Percentiles rank a stretch among this genome's conserved stretches.
Evolutionary conservation across 2,113 vertebrate genomes (phyloP).

Genomic region (Carassius auratus): DNA sequence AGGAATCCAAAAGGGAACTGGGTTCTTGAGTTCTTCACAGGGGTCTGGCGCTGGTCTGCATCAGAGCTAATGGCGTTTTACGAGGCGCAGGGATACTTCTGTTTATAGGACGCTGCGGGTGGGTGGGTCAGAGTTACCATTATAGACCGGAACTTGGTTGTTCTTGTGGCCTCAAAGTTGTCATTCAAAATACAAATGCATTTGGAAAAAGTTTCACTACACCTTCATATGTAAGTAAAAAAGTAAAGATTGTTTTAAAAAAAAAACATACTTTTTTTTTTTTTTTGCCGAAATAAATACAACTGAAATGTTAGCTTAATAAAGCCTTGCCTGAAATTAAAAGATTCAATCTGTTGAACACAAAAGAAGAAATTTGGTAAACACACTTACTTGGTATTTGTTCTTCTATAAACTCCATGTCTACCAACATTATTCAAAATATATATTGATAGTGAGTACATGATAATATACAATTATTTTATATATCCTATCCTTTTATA

Average conservation of each 20-base stretch:
- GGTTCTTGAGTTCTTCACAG: conserved; percentile 52
- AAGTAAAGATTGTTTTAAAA: too few relatives aligned
- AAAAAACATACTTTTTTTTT: too few relatives aligned
- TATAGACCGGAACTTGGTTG: conserved; percentile 25
- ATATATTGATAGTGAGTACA: too few relatives aligned
- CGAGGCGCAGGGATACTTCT: conserved; percentile 50
- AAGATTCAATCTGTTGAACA: not conserved
- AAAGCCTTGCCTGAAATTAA: not conserved
- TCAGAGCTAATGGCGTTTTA: conserved; percentile 51
- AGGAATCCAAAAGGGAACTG: conserved; percentile 41
- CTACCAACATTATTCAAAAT: too few relatives aligned
- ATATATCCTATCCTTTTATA: too few relatives aligned
- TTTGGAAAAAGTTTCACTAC: not conserved
- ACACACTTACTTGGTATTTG: too few relatives aligned
- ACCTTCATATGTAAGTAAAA: not conserved
- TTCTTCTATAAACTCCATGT: too few relatives aligned
- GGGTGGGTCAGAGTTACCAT: conserved; percentile 31
- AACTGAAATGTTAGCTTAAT: too few relatives aligned
- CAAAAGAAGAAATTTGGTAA: too few relatives aligned
- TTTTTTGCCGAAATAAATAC: too few relatives aligned
- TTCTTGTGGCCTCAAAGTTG: not conserved
- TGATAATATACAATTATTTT: too few relatives aligned
- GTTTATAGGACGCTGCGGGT: conserved; percentile 50
- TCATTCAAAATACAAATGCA: not conserved
- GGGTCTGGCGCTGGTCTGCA: conserved; percentile 53